Conservation (phyloP, 2,797 vertebrate genomes). For the Enteromius treurensis region DNA sequence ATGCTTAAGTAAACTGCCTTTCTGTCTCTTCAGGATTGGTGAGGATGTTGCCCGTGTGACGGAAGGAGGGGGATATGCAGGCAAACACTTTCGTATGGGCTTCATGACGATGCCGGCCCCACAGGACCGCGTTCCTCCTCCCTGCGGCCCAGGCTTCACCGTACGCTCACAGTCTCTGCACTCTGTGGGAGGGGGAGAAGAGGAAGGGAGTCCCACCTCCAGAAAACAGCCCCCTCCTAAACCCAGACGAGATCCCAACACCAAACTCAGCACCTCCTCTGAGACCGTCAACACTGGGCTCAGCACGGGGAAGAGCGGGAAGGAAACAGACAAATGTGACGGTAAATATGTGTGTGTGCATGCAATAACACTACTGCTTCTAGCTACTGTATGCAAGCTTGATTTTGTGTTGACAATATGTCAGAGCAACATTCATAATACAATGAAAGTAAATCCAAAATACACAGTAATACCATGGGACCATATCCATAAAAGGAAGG, state of each 20-base stretch:
- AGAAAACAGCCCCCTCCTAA: constrained; percentile 93
- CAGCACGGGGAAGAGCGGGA: constrained; percentile 72
- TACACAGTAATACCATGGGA: background rate
- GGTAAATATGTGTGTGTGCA: constrained; percentile 61
- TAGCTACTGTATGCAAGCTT: background rate
- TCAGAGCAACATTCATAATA: background rate
- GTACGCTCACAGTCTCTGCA: constrained; percentile 95
- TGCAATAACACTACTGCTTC: background rate
- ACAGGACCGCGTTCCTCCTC: constrained; percentile 88
- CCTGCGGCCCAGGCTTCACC: constrained; percentile 86
- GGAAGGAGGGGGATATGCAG: constrained; percentile 80
- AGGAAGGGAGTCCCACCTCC: constrained; percentile 81
- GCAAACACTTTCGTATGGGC: constrained; percentile 95
- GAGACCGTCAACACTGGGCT: constrained; percentile 86
- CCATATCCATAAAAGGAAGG: background rate
- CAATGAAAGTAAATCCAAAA: background rate
- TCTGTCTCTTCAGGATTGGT: constrained; percentile 80
- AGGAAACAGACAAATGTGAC: constrained; percentile 75
- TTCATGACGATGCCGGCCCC: constrained; percentile 97
- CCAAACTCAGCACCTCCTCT: constrained; percentile 93
- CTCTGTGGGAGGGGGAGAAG: constrained; percentile 89
- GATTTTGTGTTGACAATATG: background rate
- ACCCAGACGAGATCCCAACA: constrained; percentile 92
- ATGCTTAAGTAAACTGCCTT: background rate
- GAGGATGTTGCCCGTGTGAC: constrained; percentile 86